Percentiles rank a stretch among this genome's conserved stretches.
Evolutionary conservation across 2,113 vertebrate genomes (phyloP).

Genomic region (Nycticorax nycticorax): DNA sequence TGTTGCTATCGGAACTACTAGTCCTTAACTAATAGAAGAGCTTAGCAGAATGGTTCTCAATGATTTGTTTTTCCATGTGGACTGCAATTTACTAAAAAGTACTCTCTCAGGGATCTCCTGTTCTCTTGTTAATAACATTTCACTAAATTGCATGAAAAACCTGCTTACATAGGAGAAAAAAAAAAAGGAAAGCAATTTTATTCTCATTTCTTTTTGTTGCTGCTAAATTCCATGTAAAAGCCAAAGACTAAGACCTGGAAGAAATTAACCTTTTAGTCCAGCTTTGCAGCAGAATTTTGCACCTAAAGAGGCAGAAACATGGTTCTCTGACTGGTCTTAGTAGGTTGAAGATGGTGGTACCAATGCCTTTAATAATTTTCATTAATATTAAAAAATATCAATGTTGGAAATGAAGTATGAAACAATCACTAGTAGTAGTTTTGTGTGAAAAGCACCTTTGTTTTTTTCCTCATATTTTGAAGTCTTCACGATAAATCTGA

Average conservation of each 20-base stretch:
- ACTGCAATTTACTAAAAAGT: conserved; percentile 12
- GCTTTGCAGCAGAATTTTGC: not conserved
- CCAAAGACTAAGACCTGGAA: not conserved
- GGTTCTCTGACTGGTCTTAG: not conserved
- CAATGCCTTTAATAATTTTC: not conserved
- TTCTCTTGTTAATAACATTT: conserved; percentile 19
- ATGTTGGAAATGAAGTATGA: not conserved
- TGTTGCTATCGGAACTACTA: not conserved
- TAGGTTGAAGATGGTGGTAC: not conserved
- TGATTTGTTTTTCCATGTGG: not conserved
- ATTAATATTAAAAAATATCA: not conserved
- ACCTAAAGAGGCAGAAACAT: not conserved
- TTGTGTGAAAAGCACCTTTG: not conserved
- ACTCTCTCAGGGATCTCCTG: not conserved
- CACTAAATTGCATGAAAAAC: conserved; percentile 9
- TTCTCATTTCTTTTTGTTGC: not conserved
- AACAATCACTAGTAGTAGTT: not conserved
- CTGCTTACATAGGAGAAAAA: not conserved
- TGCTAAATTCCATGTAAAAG: not conserved
- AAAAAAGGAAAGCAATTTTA: not conserved
- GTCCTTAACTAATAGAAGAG: conserved; percentile 26
- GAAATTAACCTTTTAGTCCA: not conserved
- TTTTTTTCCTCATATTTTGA: not conserved
- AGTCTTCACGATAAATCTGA: not conserved
- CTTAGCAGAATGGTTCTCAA: conserved; percentile 4